Percentiles rank a stretch among this genome's conserved stretches.
These are phyloP conservation scores for Pollenia labialis DNA, from an alignment of 2,888 invertebrate genomes.

Conservation along the genomic window DNA sequence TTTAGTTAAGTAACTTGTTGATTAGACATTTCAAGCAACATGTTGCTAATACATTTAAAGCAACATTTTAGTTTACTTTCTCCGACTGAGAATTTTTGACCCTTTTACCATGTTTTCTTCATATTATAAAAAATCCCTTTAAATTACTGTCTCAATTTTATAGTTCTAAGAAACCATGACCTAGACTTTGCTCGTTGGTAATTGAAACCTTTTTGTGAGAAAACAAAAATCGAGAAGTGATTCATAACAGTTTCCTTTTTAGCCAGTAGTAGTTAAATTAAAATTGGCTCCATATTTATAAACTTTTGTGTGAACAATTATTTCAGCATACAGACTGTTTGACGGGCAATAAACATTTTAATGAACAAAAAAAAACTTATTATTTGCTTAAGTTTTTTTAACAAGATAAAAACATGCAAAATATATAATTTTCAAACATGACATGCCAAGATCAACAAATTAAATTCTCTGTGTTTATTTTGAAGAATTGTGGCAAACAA, in stretches of 20 bases:
- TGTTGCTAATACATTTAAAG: not conserved
- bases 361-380: conserved; percentile 3
- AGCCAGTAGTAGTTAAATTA: conserved; percentile 43
- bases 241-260: conserved; percentile 17
- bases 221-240: not conserved
- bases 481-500: conserved; percentile 4
- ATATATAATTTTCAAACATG: conserved; percentile 69
- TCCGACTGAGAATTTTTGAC: too few relatives aligned
- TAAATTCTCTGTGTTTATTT: conserved; percentile 47
- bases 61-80: too few relatives aligned
- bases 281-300: conserved; percentile 22
- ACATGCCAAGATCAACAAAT: conserved; percentile 67
- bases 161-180: conserved; percentile 4
- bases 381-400: conserved; percentile 21
- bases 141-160: not conserved
- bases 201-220: not conserved
- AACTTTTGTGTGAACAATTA: conserved; percentile 41
- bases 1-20: too few relatives aligned
- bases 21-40: too few relatives aligned
- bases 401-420: conserved; percentile 65
- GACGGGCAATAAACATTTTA: conserved; percentile 57
- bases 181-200: not conserved
- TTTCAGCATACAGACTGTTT: conserved; percentile 48
- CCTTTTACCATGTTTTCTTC: not conserved
- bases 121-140: not conserved